Base-by-base conservation (phyloP, 1,140 invertebrate genomes). In the Littorina saxatilis region DNA sequence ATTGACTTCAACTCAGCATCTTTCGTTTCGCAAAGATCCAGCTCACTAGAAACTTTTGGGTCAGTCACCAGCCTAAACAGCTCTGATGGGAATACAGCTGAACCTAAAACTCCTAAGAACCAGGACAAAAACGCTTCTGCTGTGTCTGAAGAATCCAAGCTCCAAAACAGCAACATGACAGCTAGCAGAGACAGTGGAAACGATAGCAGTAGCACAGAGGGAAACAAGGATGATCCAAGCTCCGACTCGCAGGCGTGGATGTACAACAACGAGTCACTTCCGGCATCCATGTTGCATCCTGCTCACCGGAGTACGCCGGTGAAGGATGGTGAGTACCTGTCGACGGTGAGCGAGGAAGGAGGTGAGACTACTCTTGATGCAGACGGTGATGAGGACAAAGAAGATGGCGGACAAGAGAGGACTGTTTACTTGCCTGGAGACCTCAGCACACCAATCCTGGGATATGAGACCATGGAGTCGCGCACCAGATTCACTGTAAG, bases 391-490 rank as follows among this genome's bases (percentile, higher is more conserved):
- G 61, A 27, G 55, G 47, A 58, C 29, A 37, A 20, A 7, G 39
- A 50, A 27, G 52, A 63, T 15, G 58, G 29, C n/a, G 50, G 40
- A 17, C 5, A 61, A 3, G n/a, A n/a, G 15, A 78, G 20, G 29
- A 23, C 17, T 27, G 35, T 83, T 0, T 75, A 85, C 20, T 55
- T 84, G 35, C 86, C 84, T 35, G 87, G 85, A 37, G 77, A 85
- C n/a, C 77, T 89, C 29, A 63, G 39, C 27, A 85, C 87, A 2
- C 88, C 88, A 13, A 89, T 89, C 29, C 37, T 83, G 35, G 88
- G 88, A 4, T 86, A 82, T 86, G 88, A 89, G 74, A 84, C 84
- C n/a, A 89, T 89, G 88, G 87, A 88, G 63, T 81, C 85, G 47
- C 84, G 88, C 35, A 79, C 88, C 4, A 88, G 84, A 79, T 89